Evolutionary conservation across 2,113 vertebrate species (phyloP), one percentile per base, ranked within the genome.

Genomic region (Ceyx melanurus): DNA sequence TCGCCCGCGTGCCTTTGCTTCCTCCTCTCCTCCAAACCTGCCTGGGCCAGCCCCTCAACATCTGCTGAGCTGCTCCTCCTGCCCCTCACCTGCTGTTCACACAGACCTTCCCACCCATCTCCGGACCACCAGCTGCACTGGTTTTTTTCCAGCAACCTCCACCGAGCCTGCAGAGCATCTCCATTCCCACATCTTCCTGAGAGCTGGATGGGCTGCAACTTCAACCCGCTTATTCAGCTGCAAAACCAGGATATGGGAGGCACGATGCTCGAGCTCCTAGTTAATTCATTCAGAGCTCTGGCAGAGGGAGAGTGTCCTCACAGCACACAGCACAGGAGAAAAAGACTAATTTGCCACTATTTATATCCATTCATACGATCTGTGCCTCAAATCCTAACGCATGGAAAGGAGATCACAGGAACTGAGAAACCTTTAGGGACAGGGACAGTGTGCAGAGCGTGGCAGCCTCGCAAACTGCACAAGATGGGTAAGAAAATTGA

Each of bases 71-170:
- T 92, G 87, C 86, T 89, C 67, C 74, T 64, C 58, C 37, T 57
- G 84, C 93, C 91, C 91, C 91, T 93, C 78, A 48, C 83, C 93
- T 95, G 91, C 87, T 95, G 91, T 25, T 92, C 81, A 31, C 35
- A 37, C 86, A 83, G 51, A 68, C 77, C 93, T 87, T n/a, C 74
- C 82, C 61, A 40, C 76, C 73, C 64, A 0, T 16, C 74, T 50
- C 78, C 9, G 0, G 22, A 58, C 58, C 6, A 0, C 67, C 92
- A 82, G 57, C 88, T 75, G 87, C 28, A 10, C 61, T 62, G 86
- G 0, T 65, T 81, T 83, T 83, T 83, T 92, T 66, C 92, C 79
- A 77, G 79, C 37, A 40, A 14, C 46, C 11, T 42, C 73, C 74
- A 83, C 70, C 78, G 51, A 18, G 12, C 67, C 80, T 26, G 10